Percentiles rank a stretch among this genome's conserved stretches.
These are phyloP conservation scores for Siniperca scherzeri DNA, from an alignment of 2,797 vertebrate species.

Conservation along the genomic window DNA sequence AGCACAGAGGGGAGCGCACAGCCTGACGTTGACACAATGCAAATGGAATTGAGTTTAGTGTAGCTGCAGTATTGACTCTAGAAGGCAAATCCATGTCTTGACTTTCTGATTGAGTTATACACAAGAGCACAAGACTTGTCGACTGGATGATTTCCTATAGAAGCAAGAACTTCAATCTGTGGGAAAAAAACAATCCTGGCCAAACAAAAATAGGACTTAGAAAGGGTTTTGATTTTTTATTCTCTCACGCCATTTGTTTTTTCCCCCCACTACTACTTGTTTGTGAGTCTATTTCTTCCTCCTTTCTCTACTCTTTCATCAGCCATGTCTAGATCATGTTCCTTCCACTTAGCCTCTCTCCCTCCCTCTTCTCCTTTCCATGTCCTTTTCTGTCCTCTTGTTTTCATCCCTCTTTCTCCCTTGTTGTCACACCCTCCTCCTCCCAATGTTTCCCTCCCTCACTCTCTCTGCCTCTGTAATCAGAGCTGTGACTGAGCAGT, in stretches of 20 bases:
- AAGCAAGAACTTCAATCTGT: constrained; percentile 25
- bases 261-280: background rate
- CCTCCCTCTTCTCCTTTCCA: constrained; percentile 32
- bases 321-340: constrained; percentile 34
- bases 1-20: constrained; percentile 43
- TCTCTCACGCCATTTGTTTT: constrained; percentile 16
- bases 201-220: constrained; percentile 35
- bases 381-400: constrained; percentile 42
- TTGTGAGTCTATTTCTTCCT: constrained; percentile 27
- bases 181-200: constrained; percentile 5
- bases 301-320: constrained; percentile 38
- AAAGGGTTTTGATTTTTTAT: constrained; percentile 38
- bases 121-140: constrained; percentile 28
- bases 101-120: constrained; percentile 58
- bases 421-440: constrained; percentile 36
- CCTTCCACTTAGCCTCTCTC: constrained; percentile 24
- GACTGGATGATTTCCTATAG: constrained; percentile 52
- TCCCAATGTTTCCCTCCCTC: constrained; percentile 31
- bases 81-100: constrained; percentile 59
- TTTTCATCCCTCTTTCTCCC: constrained; percentile 47
- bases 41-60: constrained; percentile 61
- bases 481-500: constrained; percentile 75
- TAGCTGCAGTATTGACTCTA: constrained; percentile 59
- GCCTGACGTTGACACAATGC: constrained; percentile 39
- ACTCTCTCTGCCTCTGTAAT: constrained; percentile 64